Percentiles rank a stretch among this genome's conserved stretches.
phyloP scores from a whole-genome alignment of 2,113 vertebrate species.

The Echinops telfairi region DNA sequence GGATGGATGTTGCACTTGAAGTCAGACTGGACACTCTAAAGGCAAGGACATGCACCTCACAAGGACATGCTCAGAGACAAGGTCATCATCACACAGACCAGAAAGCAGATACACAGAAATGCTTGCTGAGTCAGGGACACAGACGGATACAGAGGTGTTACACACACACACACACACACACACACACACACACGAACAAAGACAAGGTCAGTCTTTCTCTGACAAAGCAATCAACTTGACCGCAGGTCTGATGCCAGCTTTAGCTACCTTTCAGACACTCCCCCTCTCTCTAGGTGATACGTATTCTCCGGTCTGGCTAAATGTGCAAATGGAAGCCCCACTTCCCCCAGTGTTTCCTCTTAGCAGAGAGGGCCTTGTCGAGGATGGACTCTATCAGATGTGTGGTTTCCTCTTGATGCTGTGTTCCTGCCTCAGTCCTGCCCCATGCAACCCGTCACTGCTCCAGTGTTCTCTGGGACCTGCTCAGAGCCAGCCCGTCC shows the following conservation, averaged over 20 bases:
- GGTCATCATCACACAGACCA: slow-evolving; percentile 49
- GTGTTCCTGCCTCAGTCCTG: background rate
- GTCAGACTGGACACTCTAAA: background rate
- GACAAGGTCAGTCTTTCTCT: background rate
- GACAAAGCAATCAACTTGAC: slow-evolving; percentile 40
- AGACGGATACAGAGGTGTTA: background rate
- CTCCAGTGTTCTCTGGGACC: background rate
- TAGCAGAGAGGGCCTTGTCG: background rate
- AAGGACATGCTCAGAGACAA: slow-evolving; percentile 61
- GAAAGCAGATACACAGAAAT: slow-evolving; percentile 48
- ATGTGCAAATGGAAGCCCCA: background rate
- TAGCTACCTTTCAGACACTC: background rate
- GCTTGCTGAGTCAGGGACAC: background rate
- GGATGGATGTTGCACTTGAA: background rate
- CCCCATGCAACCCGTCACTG: background rate
- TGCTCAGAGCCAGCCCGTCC: background rate
- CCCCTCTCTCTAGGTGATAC: background rate
- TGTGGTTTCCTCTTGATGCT: background rate
- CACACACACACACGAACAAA: background rate
- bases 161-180: background rate
- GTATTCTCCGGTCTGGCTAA: background rate
- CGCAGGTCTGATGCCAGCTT: background rate
- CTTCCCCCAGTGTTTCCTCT: background rate
- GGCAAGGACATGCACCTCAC: background rate
- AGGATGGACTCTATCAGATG: background rate